These are phyloP conservation scores for Microctenopoma steveboyesi DNA, from an alignment of 2,797 vertebrate genomes.

Conservation along the genomic window DNA sequence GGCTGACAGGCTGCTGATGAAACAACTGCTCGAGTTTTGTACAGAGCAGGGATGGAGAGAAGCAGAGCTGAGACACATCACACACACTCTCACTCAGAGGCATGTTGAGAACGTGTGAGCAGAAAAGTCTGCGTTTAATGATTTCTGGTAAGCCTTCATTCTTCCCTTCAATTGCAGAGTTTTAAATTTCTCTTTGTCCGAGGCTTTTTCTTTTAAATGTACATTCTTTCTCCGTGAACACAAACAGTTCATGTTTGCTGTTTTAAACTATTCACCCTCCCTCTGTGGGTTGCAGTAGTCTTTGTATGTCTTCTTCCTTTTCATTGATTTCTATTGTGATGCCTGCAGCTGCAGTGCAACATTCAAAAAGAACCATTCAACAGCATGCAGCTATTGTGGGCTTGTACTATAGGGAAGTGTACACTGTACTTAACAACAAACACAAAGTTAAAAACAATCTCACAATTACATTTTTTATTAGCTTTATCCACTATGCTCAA, in stretches of 20 bases:
- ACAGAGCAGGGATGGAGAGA: conserved; percentile 46
- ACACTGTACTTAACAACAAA: conserved; percentile 27
- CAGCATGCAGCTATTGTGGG: conserved; percentile 49
- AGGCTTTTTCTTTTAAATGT: conserved; percentile 8
- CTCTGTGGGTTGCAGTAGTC: conserved; percentile 30
- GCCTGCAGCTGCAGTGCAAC: conserved; percentile 73
- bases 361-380: conserved; percentile 40
- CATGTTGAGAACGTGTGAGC: conserved; percentile 14
- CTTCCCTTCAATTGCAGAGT: conserved; percentile 16
- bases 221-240: conserved; percentile 26
- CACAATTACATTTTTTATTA: background rate
- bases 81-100: conserved; percentile 17
- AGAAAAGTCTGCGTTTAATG: conserved; percentile 6
- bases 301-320: conserved; percentile 59
- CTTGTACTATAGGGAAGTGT: conserved; percentile 59
- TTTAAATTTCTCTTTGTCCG: conserved; percentile 29
- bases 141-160: conserved; percentile 48
- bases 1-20: conserved; percentile 59
- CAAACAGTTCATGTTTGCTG: conserved; percentile 57
- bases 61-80: conserved; percentile 47
- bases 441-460: conserved; percentile 12
- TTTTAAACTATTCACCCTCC: conserved; percentile 48
- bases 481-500: background rate
- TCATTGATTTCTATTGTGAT: conserved; percentile 63
- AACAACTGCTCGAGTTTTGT: conserved; percentile 47